Percentiles rank a stretch among this genome's conserved stretches.
Conservation (phyloP, 2,888 invertebrate genomes). For the Amorpha juglandis region DNA sequence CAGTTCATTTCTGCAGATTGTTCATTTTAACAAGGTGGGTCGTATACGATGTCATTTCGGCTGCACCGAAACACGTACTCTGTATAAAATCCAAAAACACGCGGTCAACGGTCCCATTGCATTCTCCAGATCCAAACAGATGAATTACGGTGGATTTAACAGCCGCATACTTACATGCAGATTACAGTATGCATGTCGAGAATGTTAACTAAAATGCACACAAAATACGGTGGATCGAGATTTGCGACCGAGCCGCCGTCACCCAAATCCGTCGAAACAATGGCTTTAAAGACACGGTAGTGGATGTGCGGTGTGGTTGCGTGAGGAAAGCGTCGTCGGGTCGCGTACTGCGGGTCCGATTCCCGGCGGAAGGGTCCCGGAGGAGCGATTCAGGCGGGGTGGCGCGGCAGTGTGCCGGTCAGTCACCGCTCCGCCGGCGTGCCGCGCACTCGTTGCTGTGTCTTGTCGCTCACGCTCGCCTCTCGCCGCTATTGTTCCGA, state of each 20-base stretch:
- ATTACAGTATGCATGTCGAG: conserved; percentile 40
- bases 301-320: conserved; percentile 49
- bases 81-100: conserved; percentile 32
- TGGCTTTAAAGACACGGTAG: conserved; percentile 24
- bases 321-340: conserved; percentile 52
- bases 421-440: conserved; percentile 82
- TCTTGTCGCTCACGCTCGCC: conserved; percentile 48
- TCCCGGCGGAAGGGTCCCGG: conserved; percentile 80
- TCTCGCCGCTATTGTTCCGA: conserved; percentile 59
- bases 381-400: conserved; percentile 76
- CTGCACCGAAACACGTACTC: conserved; percentile 34
- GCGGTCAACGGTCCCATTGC: conserved; percentile 32
- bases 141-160: conserved; percentile 36
- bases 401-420: conserved; percentile 81
- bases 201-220: conserved; percentile 38
- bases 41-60: conserved; percentile 22
- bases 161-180: conserved; percentile 42
- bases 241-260: conserved; percentile 25
- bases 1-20: not conserved
- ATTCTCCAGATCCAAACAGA: conserved; percentile 39
- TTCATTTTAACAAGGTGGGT: conserved; percentile 36
- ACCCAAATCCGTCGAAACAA: conserved; percentile 49
- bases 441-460: conserved; percentile 71
- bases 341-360: conserved; percentile 62
- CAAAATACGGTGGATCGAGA: conserved; percentile 5